phyloP scores from a whole-genome alignment of 1,140 invertebrate species.

The Megathymus violae region DNA sequence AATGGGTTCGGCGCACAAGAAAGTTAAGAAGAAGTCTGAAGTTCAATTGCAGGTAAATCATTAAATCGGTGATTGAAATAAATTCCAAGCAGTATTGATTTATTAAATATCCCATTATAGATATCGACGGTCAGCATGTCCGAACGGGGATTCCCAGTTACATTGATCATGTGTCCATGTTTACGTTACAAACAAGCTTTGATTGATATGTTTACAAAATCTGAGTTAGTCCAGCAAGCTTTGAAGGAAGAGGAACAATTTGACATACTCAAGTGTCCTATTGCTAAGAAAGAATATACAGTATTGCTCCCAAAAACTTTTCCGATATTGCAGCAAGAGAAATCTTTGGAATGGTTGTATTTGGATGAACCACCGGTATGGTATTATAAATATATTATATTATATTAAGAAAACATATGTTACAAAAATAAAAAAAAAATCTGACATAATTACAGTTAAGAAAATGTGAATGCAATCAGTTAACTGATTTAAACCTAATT shows the following conservation, averaged over 20 bases:
- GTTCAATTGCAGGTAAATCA: conserved; percentile 54
- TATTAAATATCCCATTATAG: conserved; percentile 47
- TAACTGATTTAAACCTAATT: conserved; percentile 66
- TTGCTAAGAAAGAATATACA: conserved; percentile 62
- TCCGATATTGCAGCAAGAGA: conserved; percentile 58
- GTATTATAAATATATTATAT: too few species aligned
- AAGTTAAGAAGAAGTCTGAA: conserved; percentile 71
- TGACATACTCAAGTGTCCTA: conserved; percentile 59
- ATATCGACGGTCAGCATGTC: conserved; percentile 50
- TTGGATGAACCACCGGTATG: conserved; percentile 67
- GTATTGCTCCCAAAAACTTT: conserved; percentile 66
- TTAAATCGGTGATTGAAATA: background rate
- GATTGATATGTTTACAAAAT: conserved; percentile 58
- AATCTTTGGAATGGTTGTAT: conserved; percentile 62
- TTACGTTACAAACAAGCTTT: conserved; percentile 61
- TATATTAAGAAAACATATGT: background rate
- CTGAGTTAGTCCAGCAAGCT: conserved; percentile 52
- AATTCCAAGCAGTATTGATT: too few species aligned
- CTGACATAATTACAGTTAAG: conserved; percentile 54
- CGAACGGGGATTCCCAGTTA: conserved; percentile 72
- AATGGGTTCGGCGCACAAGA: conserved; percentile 60
- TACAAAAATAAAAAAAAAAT: background rate
- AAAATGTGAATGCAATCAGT: conserved; percentile 75
- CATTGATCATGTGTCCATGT: conserved; percentile 65
- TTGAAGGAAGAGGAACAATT: conserved; percentile 56